Conservation (phyloP, 2,797 vertebrate species). For the Enteromius radiatus region DNA sequence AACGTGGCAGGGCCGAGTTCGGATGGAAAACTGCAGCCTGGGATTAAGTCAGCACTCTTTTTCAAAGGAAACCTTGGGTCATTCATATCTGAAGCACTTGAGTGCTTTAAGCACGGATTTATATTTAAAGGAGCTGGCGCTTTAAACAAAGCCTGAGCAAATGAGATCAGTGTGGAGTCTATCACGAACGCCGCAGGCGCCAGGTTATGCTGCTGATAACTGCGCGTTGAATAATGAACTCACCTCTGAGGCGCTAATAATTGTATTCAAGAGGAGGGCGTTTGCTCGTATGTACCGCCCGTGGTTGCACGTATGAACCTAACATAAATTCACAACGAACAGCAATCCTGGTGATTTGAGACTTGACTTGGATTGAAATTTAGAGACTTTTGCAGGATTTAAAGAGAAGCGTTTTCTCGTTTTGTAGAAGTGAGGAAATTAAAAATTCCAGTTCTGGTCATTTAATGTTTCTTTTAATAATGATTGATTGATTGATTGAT, state of each 20-base stretch:
- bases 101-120: slow-evolving; percentile 23
- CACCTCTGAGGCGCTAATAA: slow-evolving; percentile 8
- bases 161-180: slow-evolving; percentile 32
- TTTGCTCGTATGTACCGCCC: background rate
- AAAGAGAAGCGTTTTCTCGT: background rate
- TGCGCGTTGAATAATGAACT: slow-evolving; percentile 40
- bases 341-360: background rate
- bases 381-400: slow-evolving; percentile 2
- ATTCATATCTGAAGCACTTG: slow-evolving; percentile 17
- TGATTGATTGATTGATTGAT: no score
- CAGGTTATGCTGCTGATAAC: slow-evolving; percentile 19
- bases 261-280: slow-evolving; percentile 3
- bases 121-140: slow-evolving; percentile 17
- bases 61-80: slow-evolving; percentile 35
- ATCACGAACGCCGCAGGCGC: slow-evolving; percentile 15
- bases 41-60: slow-evolving; percentile 12
- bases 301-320: background rate
- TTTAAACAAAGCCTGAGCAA: slow-evolving; percentile 31
- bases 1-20: slow-evolving; percentile 1
- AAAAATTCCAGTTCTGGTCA: background rate
- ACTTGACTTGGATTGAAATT: background rate
- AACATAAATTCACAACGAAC: background rate
- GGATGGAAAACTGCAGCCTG: background rate
- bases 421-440: background rate
- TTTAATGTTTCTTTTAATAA: no score